These are phyloP conservation scores for Seira musarum DNA, from an alignment of 2,888 invertebrate species.

Conservation along the genomic window DNA sequence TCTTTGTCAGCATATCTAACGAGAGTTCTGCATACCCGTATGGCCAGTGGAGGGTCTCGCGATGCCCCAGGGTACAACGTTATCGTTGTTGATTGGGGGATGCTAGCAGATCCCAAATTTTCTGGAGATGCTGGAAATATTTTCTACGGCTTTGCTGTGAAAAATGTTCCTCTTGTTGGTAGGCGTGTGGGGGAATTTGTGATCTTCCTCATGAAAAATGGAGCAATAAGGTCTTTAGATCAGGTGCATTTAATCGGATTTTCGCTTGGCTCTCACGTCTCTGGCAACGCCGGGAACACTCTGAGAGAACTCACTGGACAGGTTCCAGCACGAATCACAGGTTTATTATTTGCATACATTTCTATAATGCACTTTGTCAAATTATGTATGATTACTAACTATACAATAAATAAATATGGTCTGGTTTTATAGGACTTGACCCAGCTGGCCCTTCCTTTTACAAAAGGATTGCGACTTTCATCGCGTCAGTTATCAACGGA, in stretches of 20 bases:
- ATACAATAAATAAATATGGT: background rate
- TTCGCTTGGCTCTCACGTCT: constrained; percentile 56
- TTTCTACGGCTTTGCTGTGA: constrained; percentile 54
- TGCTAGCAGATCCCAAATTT: constrained; percentile 56
- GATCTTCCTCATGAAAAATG: constrained; percentile 43
- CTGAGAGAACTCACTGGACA: constrained; percentile 31
- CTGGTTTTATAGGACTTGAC: constrained; percentile 41
- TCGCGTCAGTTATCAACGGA: constrained; percentile 36
- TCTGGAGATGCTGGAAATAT: constrained; percentile 37
- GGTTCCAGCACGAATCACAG: constrained; percentile 41
- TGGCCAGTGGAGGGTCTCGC: constrained; percentile 25
- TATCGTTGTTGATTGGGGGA: constrained; percentile 56
- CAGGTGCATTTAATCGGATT: constrained; percentile 55
- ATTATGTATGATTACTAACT: background rate
- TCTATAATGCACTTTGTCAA: background rate
- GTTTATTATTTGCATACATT: no score
- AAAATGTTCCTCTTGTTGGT: constrained; percentile 57
- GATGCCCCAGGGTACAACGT: constrained; percentile 50
- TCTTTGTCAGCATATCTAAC: constrained; percentile 33
- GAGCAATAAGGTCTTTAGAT: constrained; percentile 29
- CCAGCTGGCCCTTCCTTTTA: constrained; percentile 58
- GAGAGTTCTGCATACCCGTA: constrained; percentile 9
- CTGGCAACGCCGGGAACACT: constrained; percentile 56
- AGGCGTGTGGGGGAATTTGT: constrained; percentile 55
- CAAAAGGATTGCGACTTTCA: constrained; percentile 23